phyloP scores from a whole-genome alignment of 2,797 vertebrate genomes.

The Eutrigla gurnardus region DNA sequence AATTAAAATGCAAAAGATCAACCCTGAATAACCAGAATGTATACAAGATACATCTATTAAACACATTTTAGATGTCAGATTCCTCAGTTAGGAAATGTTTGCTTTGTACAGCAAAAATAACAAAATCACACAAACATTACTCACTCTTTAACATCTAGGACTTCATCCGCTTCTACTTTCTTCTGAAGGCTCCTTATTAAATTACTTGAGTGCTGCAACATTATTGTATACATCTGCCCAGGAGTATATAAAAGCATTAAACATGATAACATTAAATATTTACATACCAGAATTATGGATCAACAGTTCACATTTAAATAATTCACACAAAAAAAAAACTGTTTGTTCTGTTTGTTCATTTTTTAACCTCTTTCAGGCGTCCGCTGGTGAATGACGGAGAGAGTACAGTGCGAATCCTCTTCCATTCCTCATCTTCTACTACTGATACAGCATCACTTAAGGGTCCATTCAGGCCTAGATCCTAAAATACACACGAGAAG shows the following conservation, averaged over 20 bases:
- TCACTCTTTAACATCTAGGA: constrained; percentile 79
- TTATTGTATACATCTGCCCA: constrained; percentile 82
- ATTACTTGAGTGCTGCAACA: constrained; percentile 74
- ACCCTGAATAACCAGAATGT: no score
- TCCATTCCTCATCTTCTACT: constrained; percentile 84
- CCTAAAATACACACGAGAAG: constrained; percentile 61
- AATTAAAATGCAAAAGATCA: no score
- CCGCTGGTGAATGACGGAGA: constrained; percentile 86
- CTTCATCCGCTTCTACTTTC: constrained; percentile 66
- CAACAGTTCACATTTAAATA: background rate
- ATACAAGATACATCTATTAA: no score
- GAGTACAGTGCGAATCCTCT: constrained; percentile 80
- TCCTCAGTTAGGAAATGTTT: background rate
- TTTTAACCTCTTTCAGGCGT: constrained; percentile 85
- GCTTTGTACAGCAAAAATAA: background rate
- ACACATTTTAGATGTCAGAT: no score
- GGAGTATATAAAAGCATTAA: constrained; percentile 15
- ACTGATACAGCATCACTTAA: constrained; percentile 62
- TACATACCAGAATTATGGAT: background rate
- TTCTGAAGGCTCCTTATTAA: constrained; percentile 73
- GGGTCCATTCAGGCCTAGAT: constrained; percentile 74
- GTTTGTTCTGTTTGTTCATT: background rate
- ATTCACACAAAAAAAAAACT: background rate
- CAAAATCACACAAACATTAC: constrained; percentile 30
- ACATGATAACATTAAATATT: background rate